Base-by-base conservation (phyloP, 2,797 vertebrate species). In the Fundulus diaphanus region DNA sequence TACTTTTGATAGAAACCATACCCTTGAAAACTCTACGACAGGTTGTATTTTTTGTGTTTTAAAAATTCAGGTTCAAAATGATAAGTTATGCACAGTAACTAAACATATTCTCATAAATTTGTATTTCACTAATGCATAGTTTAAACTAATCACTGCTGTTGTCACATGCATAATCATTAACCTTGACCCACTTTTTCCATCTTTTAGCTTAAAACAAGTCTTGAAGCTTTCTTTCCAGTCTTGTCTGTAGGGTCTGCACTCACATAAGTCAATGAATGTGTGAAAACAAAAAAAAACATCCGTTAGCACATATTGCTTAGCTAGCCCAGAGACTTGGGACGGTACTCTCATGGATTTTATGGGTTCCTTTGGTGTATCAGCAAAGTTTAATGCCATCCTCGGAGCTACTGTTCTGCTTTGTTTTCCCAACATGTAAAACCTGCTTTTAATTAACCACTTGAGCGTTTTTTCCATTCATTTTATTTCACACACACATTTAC, bases 401-500 rank as follows among this genome's bases (percentile, higher is more conserved):
- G 84, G 90, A 76, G 94, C 96, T 95, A 95, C 95, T 93, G 94
- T 90, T 87, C 87, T 76, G 89, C 95, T 97, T 97, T 96, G 95
- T 96, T n/a, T n/a, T 96, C 95, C 95, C 89, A 94, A 33, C 92
- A 94, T 95, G 94, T 95, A 96, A 96, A 97, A 96, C 96, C 92
- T 96, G 90, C 76, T 94, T 96, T 96, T 95, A 97, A 96, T 94
- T 92, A 95, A 59, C 90, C 82, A 84, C 93, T 96, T 61, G 6
- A 61, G 18, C 31, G 29, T 31, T 18, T 57, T 57, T 57, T 31
- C 31, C 56, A 31, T 0, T n/a, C 2, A 0, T 15, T 31, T 57
- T 57, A 29, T 57, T 57, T 57, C 15, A 3, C 56, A 29, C 27
- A 31, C 16, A 57, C 29, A 57, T 61, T 22, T 61, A 33, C 57